Percentiles rank a stretch among this genome's conserved stretches.
Conservation (phyloP, 2,113 vertebrate species). For the Turdus rufiventris region DNA sequence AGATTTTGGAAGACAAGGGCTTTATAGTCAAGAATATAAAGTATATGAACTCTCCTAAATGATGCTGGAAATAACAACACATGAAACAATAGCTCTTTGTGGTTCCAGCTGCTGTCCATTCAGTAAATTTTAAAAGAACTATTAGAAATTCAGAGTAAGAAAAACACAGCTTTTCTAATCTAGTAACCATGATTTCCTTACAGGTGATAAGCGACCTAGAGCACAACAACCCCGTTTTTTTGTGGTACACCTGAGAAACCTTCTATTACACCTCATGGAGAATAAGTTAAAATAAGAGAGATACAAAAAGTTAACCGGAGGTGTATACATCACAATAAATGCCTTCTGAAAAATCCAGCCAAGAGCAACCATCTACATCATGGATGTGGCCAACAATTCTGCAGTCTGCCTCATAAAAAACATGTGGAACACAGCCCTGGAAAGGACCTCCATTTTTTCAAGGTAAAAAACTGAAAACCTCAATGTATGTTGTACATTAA, state of each 20-base stretch:
- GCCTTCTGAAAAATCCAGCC: neutral
- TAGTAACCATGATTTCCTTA: constrained; percentile 5
- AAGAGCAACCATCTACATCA: neutral
- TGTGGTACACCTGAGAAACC: neutral
- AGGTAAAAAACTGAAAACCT: neutral
- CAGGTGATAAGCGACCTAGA: neutral
- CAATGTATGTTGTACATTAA: neutral
- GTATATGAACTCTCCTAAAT: neutral
- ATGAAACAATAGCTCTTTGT: neutral
- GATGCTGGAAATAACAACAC: neutral
- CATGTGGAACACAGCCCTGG: neutral
- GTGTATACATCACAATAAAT: neutral
- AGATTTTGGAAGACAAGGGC: neutral
- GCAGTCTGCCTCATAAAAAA: neutral
- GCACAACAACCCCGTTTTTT: neutral
- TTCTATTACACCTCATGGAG: neutral
- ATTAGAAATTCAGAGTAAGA: neutral
- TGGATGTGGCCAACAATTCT: neutral
- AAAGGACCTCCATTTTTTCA: neutral
- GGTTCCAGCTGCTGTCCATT: neutral
- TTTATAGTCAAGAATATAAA: neutral
- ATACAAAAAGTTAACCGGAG: neutral
- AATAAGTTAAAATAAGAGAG: neutral
- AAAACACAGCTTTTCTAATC: neutral
- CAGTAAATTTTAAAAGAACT: constrained; percentile 16